phyloP scores from a whole-genome alignment of 1,140 invertebrate species.

The Leptinotarsa undecemlineata region DNA sequence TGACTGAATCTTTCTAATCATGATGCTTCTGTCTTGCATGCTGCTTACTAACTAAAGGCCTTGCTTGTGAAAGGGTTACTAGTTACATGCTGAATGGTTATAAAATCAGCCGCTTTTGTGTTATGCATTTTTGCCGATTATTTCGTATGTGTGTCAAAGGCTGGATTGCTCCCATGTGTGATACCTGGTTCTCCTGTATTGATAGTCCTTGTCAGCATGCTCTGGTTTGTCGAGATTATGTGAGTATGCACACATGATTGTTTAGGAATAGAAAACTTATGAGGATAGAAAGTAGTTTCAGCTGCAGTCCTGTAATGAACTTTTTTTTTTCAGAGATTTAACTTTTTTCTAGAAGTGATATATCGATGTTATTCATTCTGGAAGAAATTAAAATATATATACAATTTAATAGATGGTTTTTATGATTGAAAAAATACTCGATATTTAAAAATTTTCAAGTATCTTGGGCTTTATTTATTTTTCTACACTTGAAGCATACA shows the following conservation, averaged over 20 bases:
- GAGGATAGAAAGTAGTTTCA: too few relatives aligned
- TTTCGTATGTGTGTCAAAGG: slow-evolving; percentile 61
- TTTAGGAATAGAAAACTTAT: background rate
- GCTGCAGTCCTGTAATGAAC: too few relatives aligned
- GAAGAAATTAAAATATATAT: too few relatives aligned
- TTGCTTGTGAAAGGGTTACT: slow-evolving; percentile 63
- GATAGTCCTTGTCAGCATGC: slow-evolving; percentile 63
- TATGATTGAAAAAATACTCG: too few relatives aligned
- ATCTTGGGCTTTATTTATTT: too few relatives aligned
- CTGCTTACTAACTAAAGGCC: slow-evolving; percentile 60
- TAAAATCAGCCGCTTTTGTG: slow-evolving; percentile 65
- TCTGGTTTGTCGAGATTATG: slow-evolving; percentile 62
- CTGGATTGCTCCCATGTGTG: slow-evolving; percentile 61
- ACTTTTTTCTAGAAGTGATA: too few relatives aligned
- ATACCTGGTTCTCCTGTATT: slow-evolving; percentile 57
- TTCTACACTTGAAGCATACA: too few relatives aligned
- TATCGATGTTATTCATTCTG: too few relatives aligned
- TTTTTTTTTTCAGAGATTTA: too few relatives aligned
- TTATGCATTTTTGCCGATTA: slow-evolving; percentile 58
- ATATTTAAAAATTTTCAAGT: too few relatives aligned
- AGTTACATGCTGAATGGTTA: slow-evolving; percentile 61
- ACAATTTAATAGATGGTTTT: too few relatives aligned
- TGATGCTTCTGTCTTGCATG: slow-evolving; percentile 45
- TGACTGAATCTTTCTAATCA: too few relatives aligned
- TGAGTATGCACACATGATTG: slow-evolving; percentile 57